Conservation (phyloP, 2,888 invertebrate species). For the Drosophila neotestacea region DNA sequence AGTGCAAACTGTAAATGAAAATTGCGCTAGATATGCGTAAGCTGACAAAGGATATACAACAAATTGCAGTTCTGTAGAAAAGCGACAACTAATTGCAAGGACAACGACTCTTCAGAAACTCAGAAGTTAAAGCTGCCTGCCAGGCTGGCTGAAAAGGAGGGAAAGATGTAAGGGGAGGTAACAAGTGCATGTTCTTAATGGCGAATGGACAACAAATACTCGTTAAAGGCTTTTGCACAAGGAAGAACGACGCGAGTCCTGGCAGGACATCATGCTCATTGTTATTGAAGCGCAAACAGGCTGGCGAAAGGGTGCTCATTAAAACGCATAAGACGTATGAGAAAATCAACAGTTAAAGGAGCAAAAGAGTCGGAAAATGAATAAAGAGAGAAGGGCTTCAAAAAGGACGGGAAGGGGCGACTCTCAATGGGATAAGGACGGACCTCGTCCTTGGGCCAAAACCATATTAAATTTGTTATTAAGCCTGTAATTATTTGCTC, state of each 20-base stretch:
- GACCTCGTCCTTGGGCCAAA: conserved; percentile 42
- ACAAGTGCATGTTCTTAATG: conserved; percentile 40
- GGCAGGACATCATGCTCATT: conserved; percentile 56
- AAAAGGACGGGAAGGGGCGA: background rate
- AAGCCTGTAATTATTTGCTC: conserved; percentile 78
- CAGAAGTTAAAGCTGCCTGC: conserved; percentile 50
- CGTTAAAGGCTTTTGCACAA: conserved; percentile 44
- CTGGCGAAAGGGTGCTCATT: conserved; percentile 56
- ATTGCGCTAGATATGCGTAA: conserved; percentile 33
- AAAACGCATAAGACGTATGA: conserved; percentile 74
- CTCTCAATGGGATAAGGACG: conserved; percentile 23
- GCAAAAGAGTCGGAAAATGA: background rate
- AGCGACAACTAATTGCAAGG: conserved; percentile 78
- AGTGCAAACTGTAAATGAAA: conserved; percentile 38
- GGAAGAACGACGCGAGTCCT: conserved; percentile 19
- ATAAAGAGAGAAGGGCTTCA: background rate
- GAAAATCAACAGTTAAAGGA: conserved; percentile 65
- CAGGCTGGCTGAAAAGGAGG: background rate
- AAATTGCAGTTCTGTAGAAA: conserved; percentile 38
- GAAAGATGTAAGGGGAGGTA: background rate
- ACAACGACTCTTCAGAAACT: conserved; percentile 65
- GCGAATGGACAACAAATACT: conserved; percentile 50
- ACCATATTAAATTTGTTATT: conserved; percentile 79
- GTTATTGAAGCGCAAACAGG: conserved; percentile 66
- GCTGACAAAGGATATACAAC: conserved; percentile 35